A percentile compares a stretch with the other conserved stretches of the same genome.
phyloP scores from a whole-genome alignment of 2,888 invertebrate genomes.

The Eurytoma adleriae region DNA sequence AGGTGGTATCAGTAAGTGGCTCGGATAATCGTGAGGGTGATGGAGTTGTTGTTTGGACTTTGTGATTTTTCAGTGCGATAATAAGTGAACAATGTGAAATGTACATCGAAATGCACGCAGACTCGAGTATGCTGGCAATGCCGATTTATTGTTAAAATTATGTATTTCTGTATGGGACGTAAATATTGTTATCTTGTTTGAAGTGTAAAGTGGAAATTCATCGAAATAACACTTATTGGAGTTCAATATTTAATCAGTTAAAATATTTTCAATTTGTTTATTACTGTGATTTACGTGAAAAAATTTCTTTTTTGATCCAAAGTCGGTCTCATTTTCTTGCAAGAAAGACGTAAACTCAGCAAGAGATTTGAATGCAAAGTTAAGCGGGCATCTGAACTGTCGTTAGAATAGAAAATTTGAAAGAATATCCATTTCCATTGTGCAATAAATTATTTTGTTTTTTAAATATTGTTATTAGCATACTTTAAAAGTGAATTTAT shows the following conservation, averaged over 20 bases:
- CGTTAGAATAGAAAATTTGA: slow-evolving; percentile 34
- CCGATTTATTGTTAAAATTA: neutral
- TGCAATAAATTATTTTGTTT: too few relatives aligned
- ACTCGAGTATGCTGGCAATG: neutral
- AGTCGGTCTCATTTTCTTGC: slow-evolving; percentile 30
- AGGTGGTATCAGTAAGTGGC: neutral
- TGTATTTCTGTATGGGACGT: neutral
- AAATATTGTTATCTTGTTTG: too few relatives aligned
- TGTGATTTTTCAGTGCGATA: neutral
- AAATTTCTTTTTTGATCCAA: neutral
- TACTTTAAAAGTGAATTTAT: too few relatives aligned
- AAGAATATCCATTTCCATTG: too few relatives aligned
- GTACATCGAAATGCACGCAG: neutral
- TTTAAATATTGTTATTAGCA: too few relatives aligned
- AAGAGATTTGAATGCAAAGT: slow-evolving; percentile 76
- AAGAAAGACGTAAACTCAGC: slow-evolving; percentile 32
- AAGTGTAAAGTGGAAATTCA: too few relatives aligned
- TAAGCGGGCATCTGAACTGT: slow-evolving; percentile 71
- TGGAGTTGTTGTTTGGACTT: neutral
- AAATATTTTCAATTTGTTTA: too few relatives aligned
- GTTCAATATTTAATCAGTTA: too few relatives aligned
- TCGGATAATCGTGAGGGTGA: neutral
- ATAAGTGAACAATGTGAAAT: neutral
- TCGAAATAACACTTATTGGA: too few relatives aligned
- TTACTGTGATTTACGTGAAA: neutral